Conservation (phyloP, 2,797 vertebrate species). For the Otus scops region DNA sequence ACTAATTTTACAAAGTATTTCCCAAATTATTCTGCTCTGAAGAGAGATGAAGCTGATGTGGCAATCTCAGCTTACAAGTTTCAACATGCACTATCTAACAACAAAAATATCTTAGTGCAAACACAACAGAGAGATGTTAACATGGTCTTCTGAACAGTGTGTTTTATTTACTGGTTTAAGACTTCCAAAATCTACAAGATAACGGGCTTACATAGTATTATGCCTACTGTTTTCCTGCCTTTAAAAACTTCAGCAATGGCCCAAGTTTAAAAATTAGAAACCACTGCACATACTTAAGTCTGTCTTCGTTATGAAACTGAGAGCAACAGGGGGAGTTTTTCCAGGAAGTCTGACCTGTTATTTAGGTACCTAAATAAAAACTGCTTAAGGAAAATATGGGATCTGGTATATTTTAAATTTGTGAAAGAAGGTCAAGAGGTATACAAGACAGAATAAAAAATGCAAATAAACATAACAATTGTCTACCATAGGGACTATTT, state of each 20-base stretch:
- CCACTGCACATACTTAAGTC: background rate
- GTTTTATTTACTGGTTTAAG: background rate
- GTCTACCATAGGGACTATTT: background rate
- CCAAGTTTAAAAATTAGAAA: background rate
- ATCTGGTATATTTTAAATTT: background rate
- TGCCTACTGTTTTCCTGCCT: background rate
- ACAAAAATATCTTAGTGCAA: background rate
- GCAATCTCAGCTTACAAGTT: background rate
- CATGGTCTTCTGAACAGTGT: background rate
- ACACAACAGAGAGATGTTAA: background rate
- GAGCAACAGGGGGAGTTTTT: background rate
- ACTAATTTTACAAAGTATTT: background rate
- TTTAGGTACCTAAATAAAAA: constrained; percentile 5
- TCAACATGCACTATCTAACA: background rate
- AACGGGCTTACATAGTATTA: background rate
- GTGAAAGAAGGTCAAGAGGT: background rate
- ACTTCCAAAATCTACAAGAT: background rate
- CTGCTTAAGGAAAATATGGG: background rate
- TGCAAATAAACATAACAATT: background rate
- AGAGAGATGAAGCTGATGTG: background rate
- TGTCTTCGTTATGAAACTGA: background rate
- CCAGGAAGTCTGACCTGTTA: constrained; percentile 18
- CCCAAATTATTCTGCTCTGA: background rate
- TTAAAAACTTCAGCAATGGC: background rate
- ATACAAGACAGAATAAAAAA: background rate